These are phyloP conservation scores for Ceratina calcarata DNA, from an alignment of 1,140 invertebrate genomes.

Conservation along the genomic window DNA sequence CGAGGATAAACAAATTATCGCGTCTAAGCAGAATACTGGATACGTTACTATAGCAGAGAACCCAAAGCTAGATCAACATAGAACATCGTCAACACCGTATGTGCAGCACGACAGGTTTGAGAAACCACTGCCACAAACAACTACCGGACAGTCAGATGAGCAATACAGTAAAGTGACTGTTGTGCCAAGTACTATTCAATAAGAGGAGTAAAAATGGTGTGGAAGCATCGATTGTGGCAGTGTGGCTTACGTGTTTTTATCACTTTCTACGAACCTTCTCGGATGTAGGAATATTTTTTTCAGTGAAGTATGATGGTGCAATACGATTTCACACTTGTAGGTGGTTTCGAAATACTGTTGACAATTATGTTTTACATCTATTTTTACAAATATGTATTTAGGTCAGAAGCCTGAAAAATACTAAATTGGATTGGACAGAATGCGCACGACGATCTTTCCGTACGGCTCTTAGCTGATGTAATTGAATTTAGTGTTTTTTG, in stretches of 20 bases:
- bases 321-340: slow-evolving; percentile 43
- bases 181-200: slow-evolving; percentile 70
- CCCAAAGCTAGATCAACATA: slow-evolving; percentile 47
- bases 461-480: background rate
- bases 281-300: background rate
- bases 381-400: slow-evolving; percentile 29
- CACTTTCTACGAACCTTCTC: slow-evolving; percentile 4
- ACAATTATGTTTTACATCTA: slow-evolving; percentile 9
- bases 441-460: too few relatives aligned
- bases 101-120: slow-evolving; percentile 59
- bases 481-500: slow-evolving; percentile 21
- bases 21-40: slow-evolving; percentile 41
- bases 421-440: slow-evolving; percentile 8
- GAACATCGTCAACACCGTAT: slow-evolving; percentile 38
- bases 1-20: slow-evolving; percentile 20
- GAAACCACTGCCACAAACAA: slow-evolving; percentile 50
- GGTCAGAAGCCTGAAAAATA: background rate
- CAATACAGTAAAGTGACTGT: slow-evolving; percentile 75
- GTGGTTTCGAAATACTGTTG: slow-evolving; percentile 18
- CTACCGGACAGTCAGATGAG: slow-evolving; percentile 60
- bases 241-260: slow-evolving; percentile 20
- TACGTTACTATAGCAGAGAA: slow-evolving; percentile 65
- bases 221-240: slow-evolving; percentile 6
- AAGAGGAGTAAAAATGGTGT: slow-evolving; percentile 23
- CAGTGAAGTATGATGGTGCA: slow-evolving; percentile 33